These are phyloP conservation scores for Pristionchus pacificus DNA, from an alignment of 1,140 invertebrate genomes.

Conservation along the genomic window DNA sequence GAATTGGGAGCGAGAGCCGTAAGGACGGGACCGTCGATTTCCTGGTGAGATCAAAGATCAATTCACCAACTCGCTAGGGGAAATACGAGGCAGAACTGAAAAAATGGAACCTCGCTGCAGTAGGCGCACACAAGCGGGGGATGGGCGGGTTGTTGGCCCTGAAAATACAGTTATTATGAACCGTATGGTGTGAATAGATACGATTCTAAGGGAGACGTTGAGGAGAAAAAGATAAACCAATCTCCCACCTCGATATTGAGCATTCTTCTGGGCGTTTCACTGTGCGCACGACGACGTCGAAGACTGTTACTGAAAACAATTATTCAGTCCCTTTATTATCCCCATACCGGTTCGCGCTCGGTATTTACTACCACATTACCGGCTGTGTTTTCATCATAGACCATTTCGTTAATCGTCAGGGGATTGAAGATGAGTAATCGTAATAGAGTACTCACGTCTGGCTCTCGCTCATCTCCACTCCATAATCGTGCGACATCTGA, in stretches of 20 bases:
- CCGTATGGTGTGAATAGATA: conserved; percentile 12
- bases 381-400: too few species aligned
- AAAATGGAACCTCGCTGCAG: conserved; percentile 39
- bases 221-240: neutral
- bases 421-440: too few species aligned
- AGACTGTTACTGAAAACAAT: neutral
- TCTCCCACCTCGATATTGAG: conserved; percentile 50
- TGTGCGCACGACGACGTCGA: conserved; percentile 47
- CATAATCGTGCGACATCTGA: conserved; percentile 52
- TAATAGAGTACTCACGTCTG: conserved; percentile 47
- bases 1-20: conserved; percentile 55
- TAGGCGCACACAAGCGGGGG: conserved; percentile 51
- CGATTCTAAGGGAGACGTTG: conserved; percentile 13
- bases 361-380: too few species aligned
- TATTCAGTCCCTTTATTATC: too few species aligned
- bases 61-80: neutral
- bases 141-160: conserved; percentile 39
- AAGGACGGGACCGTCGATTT: conserved; percentile 53
- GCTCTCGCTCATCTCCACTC: conserved; percentile 52
- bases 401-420: too few species aligned
- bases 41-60: conserved; percentile 2
- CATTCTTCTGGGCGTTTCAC: conserved; percentile 48
- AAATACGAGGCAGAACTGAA: neutral
- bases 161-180: too few species aligned
- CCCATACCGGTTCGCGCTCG: too few species aligned